Evolutionary conservation across 1,140 invertebrate genomes (phyloP).

Genomic region (Bradynema listronoti): DNA sequence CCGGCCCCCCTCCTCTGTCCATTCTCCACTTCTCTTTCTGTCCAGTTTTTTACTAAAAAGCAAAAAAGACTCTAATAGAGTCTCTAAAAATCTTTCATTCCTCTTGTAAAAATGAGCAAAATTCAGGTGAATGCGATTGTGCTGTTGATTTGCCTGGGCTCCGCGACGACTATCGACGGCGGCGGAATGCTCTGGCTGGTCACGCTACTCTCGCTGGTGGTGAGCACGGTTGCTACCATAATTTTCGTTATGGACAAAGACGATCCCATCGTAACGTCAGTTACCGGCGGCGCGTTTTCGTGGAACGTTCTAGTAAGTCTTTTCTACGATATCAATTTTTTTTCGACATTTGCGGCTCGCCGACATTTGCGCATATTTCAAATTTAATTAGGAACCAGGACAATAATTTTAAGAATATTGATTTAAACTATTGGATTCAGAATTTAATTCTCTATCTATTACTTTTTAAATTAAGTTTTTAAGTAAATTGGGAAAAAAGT

Average conservation of each 20-base stretch:
- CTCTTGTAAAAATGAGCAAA: background rate
- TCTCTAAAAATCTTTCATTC: background rate
- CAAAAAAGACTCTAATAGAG: background rate
- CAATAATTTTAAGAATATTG: background rate
- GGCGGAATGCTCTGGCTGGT: slow-evolving; percentile 40
- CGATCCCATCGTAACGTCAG: slow-evolving; percentile 25
- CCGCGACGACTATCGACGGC: slow-evolving; percentile 29
- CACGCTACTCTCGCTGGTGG: slow-evolving; percentile 23
- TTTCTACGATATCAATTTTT: background rate
- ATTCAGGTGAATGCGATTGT: slow-evolving; percentile 37
- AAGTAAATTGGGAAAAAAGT: no score
- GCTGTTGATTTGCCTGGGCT: slow-evolving; percentile 32
- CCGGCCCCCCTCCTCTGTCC: no score
- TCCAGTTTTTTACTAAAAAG: background rate
- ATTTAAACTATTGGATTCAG: background rate
- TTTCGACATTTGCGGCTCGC: slow-evolving; percentile 1
- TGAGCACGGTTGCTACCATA: slow-evolving; percentile 33
- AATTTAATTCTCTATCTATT: background rate
- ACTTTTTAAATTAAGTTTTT: background rate
- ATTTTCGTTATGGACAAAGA: slow-evolving; percentile 41
- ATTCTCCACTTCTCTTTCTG: no score
- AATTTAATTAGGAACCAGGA: no score
- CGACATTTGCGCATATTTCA: no score
- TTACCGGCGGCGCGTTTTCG: slow-evolving; percentile 31
- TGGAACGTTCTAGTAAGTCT: slow-evolving; percentile 33